These are phyloP conservation scores for Hyla sarda DNA, from an alignment of 2,113 vertebrate species.

Conservation along the genomic window DNA sequence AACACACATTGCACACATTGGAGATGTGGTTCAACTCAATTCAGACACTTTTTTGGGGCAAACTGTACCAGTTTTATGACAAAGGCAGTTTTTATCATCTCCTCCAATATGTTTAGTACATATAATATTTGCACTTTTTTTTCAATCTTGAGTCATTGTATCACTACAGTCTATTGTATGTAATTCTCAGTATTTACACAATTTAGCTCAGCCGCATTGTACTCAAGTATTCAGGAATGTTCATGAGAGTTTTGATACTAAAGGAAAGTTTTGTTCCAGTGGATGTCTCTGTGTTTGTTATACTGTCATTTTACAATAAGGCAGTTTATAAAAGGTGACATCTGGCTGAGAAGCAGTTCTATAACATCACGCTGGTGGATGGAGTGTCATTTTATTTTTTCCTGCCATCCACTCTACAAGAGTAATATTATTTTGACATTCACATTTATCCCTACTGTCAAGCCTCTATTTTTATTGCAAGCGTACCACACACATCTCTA, in stretches of 20 bases:
- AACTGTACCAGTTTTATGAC: too few relatives aligned
- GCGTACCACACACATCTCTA: constrained; percentile 78
- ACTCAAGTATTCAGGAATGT: neutral
- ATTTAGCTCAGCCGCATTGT: neutral
- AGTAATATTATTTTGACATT: constrained; percentile 85
- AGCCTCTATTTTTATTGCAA: constrained; percentile 82
- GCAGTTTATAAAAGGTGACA: constrained; percentile 83
- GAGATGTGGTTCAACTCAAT: too few relatives aligned
- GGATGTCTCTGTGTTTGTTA: constrained; percentile 77
- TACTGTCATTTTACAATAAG: constrained; percentile 76
- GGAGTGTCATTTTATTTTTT: constrained; percentile 75
- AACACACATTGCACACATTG: too few relatives aligned
- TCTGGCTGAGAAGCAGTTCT: constrained; percentile 81
- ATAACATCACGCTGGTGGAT: constrained; percentile 77
- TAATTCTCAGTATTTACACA: neutral
- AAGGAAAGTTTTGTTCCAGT: constrained; percentile 75
- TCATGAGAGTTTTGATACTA: constrained; percentile 43
- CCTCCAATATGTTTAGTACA: too few relatives aligned
- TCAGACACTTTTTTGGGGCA: too few relatives aligned
- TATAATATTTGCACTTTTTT: too few relatives aligned
- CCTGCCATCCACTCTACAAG: constrained; percentile 76
- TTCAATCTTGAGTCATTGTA: neutral
- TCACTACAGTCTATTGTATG: neutral
- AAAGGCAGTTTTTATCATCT: too few relatives aligned
- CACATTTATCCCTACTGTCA: constrained; percentile 82